Evolutionary conservation across 1,140 invertebrate species (phyloP), one percentile per base, ranked within the genome.

Genomic region (Ericerus pela): DNA sequence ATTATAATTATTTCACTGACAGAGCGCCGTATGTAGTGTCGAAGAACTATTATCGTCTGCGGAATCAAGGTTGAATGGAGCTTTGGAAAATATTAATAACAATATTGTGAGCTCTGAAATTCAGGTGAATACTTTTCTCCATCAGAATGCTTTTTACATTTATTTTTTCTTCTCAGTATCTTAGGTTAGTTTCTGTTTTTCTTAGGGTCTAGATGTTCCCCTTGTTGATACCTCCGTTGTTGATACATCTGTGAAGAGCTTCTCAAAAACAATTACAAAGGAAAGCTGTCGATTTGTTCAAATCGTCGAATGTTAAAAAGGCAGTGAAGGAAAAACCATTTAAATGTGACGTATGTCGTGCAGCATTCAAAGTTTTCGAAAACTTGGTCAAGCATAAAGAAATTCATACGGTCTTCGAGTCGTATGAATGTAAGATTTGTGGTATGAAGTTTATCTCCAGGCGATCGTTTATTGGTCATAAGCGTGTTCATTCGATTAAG

Each of bases 401-500:
- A 53, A 29, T 26, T 16, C 51, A 53, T 28, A 29, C 14, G 5
- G 24, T 4, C 12, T 3, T 5, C 18, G 29, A 73, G 58, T 72
- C 72, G 0, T 70, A 67, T 37, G 64, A 65, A n/a, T 76, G 74
- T 57, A 66, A 68, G 5, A 64, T 67, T 43, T 75, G 73, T 60
- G 51, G 56, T 5, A 84, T 83, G 62, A 75, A 77, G 0, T 84
- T 83, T 63, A 81, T 80, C 0, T 69, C 73, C 31, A 75, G 74
- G 54, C 75, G 73, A 51, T 71, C 76, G 47, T 62, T 80, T 26
- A 66, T 71, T 57, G 63, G 82, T 8, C 84, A 88, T 69, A 68
- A 83, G 33, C 69, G 76, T 1, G 79, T 79, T 31, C 82, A 85
- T 66, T 81, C 79, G 1, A 81, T 81, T 12, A 81, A 86, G 64